Evolutionary conservation across 2,113 vertebrate genomes (phyloP).

Genomic region (Xyrauchen texanus): DNA sequence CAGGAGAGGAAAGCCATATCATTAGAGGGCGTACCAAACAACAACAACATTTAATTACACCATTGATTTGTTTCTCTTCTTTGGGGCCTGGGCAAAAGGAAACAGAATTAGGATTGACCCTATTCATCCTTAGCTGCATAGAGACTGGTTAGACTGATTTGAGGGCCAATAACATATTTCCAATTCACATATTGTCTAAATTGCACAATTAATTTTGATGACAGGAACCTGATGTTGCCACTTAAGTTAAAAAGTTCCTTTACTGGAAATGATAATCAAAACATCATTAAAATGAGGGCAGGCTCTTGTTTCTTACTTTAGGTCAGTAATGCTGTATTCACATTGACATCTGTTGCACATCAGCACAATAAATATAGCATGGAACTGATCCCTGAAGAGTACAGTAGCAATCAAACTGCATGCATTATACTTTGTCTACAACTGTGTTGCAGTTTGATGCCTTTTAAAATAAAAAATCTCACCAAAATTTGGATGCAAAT

Average conservation of each 20-base stretch:
- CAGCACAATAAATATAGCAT: slow-evolving; percentile 24
- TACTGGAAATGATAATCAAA: slow-evolving; percentile 32
- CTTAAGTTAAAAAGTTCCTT: slow-evolving; percentile 14
- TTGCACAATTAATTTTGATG: slow-evolving; percentile 5
- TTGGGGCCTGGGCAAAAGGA: background rate
- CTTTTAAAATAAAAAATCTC: slow-evolving; percentile 3
- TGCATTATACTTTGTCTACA: slow-evolving; percentile 12
- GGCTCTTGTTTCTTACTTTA: slow-evolving; percentile 5
- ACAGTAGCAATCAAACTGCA: background rate
- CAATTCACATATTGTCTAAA: background rate
- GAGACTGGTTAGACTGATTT: background rate
- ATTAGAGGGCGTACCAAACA: slow-evolving; percentile 48
- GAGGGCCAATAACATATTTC: background rate
- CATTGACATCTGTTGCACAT: background rate
- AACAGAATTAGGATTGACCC: background rate
- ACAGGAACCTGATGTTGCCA: slow-evolving; percentile 13
- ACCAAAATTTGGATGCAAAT: background rate
- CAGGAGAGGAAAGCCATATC: slow-evolving; percentile 46
- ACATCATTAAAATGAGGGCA: slow-evolving; percentile 23
- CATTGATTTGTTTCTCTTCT: slow-evolving; percentile 34
- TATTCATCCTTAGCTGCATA: background rate
- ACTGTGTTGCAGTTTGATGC: background rate
- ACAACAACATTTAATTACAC: slow-evolving; percentile 44
- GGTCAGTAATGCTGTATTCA: background rate
- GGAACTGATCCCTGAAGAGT: background rate